Percentiles rank a stretch among this genome's conserved stretches.
Evolutionary conservation across 2,888 invertebrate genomes (phyloP).

Genomic region (Acanthosepion lycidas): DNA sequence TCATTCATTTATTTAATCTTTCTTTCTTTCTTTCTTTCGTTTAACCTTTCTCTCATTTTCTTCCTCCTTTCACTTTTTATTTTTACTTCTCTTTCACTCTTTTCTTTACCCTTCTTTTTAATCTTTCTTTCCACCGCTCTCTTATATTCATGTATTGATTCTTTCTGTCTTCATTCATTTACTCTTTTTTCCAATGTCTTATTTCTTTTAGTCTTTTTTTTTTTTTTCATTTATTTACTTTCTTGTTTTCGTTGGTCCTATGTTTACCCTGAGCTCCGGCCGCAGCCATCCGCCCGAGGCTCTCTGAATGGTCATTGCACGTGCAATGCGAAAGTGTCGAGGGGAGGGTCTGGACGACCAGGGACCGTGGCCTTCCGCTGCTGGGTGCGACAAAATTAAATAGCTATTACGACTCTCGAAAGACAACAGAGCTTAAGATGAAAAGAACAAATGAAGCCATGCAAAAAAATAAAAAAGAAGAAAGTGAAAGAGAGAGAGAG

Average conservation of each 20-base stretch:
- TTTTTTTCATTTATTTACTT: background rate
- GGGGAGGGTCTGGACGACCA: background rate
- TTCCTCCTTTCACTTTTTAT: background rate
- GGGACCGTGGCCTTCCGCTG: background rate
- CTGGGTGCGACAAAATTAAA: background rate
- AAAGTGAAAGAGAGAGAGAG: background rate
- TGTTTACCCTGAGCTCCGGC: background rate
- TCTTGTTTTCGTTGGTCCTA: background rate
- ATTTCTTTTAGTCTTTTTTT: background rate
- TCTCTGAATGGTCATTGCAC: background rate
- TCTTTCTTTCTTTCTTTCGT: background rate
- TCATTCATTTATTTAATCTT: background rate
- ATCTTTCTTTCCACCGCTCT: background rate
- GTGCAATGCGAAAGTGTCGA: background rate
- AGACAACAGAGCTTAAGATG: background rate
- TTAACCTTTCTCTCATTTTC: background rate
- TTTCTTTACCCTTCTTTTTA: background rate
- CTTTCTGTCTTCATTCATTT: background rate
- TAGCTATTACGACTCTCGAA: conserved; percentile 1
- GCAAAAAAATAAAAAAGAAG: background rate
- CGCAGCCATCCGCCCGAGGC: background rate
- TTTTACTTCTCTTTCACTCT: background rate
- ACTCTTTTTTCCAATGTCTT: background rate
- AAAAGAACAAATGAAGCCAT: background rate
- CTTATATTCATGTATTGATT: background rate